Evolutionary conservation across 2,113 vertebrate genomes (phyloP).

Genomic region (Indri indri): DNA sequence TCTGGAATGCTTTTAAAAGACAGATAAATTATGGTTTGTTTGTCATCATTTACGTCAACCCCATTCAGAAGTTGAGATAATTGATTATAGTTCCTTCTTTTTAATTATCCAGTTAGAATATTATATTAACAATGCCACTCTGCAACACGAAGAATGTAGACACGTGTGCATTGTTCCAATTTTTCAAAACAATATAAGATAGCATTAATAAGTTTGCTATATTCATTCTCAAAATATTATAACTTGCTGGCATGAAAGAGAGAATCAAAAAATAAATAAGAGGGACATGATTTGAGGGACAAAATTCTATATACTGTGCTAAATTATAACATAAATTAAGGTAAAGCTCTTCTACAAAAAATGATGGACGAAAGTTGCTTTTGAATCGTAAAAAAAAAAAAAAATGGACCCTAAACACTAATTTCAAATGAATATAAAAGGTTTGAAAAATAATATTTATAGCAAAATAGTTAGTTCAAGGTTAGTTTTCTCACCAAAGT

Average conservation of each 20-base stretch:
- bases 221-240: slow-evolving; percentile 58
- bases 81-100: slow-evolving; percentile 23
- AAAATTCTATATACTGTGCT: slow-evolving; percentile 55
- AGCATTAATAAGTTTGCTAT: slow-evolving; percentile 55
- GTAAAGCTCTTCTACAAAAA: slow-evolving; percentile 70
- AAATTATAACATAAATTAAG: slow-evolving; percentile 78
- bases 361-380: slow-evolving; percentile 47
- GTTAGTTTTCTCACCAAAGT: slow-evolving; percentile 40
- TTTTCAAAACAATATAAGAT: slow-evolving; percentile 37
- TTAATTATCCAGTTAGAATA: slow-evolving; percentile 21
- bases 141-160: slow-evolving; percentile 8
- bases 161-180: not conserved
- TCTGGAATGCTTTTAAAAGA: slow-evolving; percentile 48
- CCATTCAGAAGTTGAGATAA: not conserved
- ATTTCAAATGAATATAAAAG: slow-evolving; percentile 75
- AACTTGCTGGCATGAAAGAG: slow-evolving; percentile 65
- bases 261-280: slow-evolving; percentile 68
- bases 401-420: slow-evolving; percentile 71
- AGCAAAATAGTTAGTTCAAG: slow-evolving; percentile 83
- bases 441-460: slow-evolving; percentile 80
- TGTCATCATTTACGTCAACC: slow-evolving; percentile 29
- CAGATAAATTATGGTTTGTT: slow-evolving; percentile 33
- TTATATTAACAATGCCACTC: not conserved
- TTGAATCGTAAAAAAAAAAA: slow-evolving; percentile 64
- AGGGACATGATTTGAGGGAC: not conserved